Evolutionary conservation across 2,888 invertebrate species (phyloP).

Genomic region (Orchesella flavescens): DNA sequence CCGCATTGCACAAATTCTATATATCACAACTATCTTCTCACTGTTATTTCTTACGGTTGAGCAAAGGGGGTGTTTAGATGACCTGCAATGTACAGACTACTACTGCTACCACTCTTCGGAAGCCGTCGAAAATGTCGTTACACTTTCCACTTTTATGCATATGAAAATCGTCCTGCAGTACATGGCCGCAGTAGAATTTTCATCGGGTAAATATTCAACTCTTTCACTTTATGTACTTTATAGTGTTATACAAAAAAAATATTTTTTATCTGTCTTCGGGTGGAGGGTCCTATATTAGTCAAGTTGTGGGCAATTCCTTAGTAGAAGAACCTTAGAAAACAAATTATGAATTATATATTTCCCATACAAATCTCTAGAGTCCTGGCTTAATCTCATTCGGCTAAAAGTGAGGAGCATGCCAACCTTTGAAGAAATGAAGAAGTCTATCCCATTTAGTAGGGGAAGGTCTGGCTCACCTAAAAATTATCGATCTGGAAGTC

Average conservation of each 20-base stretch:
- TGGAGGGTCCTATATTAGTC: constrained; percentile 33
- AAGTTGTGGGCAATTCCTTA: neutral
- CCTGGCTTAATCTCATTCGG: constrained; percentile 59
- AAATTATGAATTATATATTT: constrained; percentile 15
- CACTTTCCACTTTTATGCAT: constrained; percentile 12
- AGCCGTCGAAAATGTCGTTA: neutral
- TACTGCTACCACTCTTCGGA: constrained; percentile 1
- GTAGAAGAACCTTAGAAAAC: neutral
- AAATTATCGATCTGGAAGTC: constrained; percentile 69
- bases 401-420: constrained; percentile 66
- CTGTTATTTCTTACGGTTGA: neutral
- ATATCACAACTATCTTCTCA: neutral
- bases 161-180: constrained; percentile 29
- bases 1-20: neutral
- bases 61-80: neutral
- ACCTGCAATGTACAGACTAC: neutral
- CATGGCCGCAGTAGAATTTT: constrained; percentile 35
- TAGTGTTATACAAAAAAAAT: too few relatives aligned
- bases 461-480: constrained; percentile 66
- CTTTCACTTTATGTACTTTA: neutral
- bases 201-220: constrained; percentile 34
- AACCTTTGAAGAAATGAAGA: constrained; percentile 68
- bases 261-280: constrained; percentile 23
- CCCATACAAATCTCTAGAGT: constrained; percentile 31
- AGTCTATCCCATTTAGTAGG: constrained; percentile 51